Evolutionary conservation across 2,797 vertebrate species (phyloP).

Genomic region (Heteromormyrus szaboi): DNA sequence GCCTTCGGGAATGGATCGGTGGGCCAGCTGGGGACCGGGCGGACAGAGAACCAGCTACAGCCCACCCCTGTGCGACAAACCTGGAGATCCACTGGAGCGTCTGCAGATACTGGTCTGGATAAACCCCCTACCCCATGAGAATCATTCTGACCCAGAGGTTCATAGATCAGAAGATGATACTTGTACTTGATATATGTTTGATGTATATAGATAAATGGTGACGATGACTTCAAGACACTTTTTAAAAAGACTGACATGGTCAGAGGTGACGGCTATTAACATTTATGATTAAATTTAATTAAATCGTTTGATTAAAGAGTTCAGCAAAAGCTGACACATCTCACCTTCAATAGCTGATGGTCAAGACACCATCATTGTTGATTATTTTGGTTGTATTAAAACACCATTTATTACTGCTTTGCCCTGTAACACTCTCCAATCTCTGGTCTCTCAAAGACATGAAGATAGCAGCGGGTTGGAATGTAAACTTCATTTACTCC

Average conservation of each 20-base stretch:
- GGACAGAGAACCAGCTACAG: slow-evolving; percentile 40
- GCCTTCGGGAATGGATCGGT: slow-evolving; percentile 66
- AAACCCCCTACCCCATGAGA: neutral
- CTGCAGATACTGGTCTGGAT: slow-evolving; percentile 32
- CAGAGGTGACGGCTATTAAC: neutral
- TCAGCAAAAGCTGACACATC: neutral
- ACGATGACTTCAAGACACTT: neutral
- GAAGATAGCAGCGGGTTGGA: slow-evolving; percentile 57
- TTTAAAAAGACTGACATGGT: neutral
- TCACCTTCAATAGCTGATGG: neutral
- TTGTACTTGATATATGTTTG: neutral
- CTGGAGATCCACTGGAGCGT: slow-evolving; percentile 28
- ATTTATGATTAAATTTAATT: neutral
- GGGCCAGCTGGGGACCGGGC: slow-evolving; percentile 55
- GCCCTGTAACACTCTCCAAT: neutral
- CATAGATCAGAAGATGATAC: neutral
- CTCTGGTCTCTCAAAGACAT: slow-evolving; percentile 41
- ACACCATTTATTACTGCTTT: neutral
- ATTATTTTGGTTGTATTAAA: neutral
- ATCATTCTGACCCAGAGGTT: neutral
- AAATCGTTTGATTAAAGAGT: neutral
- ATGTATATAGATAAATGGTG: neutral
- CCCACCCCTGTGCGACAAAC: slow-evolving; percentile 58
- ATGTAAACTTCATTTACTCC: slow-evolving; percentile 50
- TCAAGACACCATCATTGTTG: neutral